Conservation (phyloP, 2,888 invertebrate species). For the Andrena hattorfiana region DNA sequence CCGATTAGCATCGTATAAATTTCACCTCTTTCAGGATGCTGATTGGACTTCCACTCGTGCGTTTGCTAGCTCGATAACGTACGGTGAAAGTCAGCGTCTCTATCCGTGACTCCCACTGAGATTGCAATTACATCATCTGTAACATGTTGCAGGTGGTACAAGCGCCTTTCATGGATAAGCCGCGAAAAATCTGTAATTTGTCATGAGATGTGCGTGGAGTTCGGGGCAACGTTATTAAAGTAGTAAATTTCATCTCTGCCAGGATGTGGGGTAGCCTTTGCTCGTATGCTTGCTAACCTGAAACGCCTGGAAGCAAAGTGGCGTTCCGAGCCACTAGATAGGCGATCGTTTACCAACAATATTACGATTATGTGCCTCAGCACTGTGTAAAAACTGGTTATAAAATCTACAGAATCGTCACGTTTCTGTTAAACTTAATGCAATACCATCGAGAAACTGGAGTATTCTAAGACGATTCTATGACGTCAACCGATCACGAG, state of each 20-base stretch:
- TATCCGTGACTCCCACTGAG: conserved; percentile 3
- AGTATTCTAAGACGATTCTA: not conserved
- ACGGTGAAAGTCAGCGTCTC: conserved; percentile 15
- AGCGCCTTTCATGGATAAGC: not conserved
- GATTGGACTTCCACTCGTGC: not conserved
- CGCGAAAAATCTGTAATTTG: conserved; percentile 18
- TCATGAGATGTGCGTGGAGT: not conserved
- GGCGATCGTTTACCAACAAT: not conserved
- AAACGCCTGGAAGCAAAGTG: conserved; percentile 56
- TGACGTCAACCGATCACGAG: not conserved
- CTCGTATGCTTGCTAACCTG: conserved; percentile 54
- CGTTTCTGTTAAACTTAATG: too few species aligned
- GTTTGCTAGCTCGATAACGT: not conserved
- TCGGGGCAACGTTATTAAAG: conserved; percentile 75
- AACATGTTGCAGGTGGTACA: not conserved
- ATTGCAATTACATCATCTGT: conserved; percentile 16
- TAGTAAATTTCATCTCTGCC: conserved; percentile 77
- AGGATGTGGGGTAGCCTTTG: conserved; percentile 76
- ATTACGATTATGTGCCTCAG: not conserved
- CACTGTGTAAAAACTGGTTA: not conserved
- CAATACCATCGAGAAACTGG: too few species aligned
- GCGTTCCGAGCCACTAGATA: conserved; percentile 53
- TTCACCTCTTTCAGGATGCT: conserved; percentile 3
- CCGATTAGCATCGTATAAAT: not conserved
- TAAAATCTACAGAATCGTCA: too few species aligned